These are phyloP conservation scores for Ptiloglossa arizonensis DNA, from an alignment of 1,140 invertebrate genomes.

Conservation along the genomic window DNA sequence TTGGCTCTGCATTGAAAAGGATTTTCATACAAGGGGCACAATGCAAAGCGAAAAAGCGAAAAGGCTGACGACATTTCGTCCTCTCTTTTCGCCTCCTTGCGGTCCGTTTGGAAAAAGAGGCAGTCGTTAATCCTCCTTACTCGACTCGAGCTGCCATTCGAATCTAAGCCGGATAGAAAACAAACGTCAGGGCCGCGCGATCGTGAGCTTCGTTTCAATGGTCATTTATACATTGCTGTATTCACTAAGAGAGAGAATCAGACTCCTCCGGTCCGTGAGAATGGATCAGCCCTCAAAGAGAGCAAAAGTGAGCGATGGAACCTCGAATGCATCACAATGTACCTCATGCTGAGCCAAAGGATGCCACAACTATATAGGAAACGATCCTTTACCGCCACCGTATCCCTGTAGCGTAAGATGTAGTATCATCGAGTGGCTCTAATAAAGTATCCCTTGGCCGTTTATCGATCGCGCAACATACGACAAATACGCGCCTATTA, in stretches of 20 bases:
- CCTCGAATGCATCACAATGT: conserved; percentile 44
- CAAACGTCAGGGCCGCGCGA: conserved; percentile 57
- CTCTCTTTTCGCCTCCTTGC: conserved; percentile 3
- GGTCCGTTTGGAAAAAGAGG: conserved; percentile 20
- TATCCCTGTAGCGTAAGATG: not conserved
- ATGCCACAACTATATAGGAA: conserved; percentile 33
- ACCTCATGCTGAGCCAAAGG: conserved; percentile 36
- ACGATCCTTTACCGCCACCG: not conserved
- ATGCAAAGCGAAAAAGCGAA: conserved; percentile 48
- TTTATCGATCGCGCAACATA: no score
- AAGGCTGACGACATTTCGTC: conserved; percentile 39
- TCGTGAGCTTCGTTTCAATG: conserved; percentile 61
- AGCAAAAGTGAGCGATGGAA: conserved; percentile 53
- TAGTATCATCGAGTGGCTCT: not conserved
- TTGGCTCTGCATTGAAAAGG: not conserved
- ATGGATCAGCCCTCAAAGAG: conserved; percentile 49
- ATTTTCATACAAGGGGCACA: conserved; percentile 33
- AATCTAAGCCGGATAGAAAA: conserved; percentile 59
- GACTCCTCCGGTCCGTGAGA: conserved; percentile 30
- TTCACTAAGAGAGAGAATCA: conserved; percentile 29
- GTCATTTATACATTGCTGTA: conserved; percentile 58
- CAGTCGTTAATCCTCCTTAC: conserved; percentile 55
- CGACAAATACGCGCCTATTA: no score
- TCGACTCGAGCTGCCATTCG: conserved; percentile 33
- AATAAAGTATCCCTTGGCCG: not conserved